These are phyloP conservation scores for Cerastis rubricosa DNA, from an alignment of 2,888 invertebrate genomes.

Conservation along the genomic window DNA sequence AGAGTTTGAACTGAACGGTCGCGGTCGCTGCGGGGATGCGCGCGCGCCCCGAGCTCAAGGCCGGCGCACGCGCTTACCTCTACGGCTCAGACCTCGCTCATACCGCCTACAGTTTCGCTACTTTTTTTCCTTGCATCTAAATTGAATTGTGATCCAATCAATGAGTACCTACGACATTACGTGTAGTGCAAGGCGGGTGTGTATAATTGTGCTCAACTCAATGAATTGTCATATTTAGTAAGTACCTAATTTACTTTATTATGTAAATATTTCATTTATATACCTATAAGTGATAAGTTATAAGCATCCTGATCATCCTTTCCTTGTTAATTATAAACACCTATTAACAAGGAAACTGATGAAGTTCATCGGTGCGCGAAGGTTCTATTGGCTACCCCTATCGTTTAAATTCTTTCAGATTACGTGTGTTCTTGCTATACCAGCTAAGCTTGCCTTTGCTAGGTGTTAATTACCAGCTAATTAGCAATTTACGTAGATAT, in stretches of 20 bases:
- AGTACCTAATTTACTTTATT: constrained; percentile 37
- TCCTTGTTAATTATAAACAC: constrained; percentile 43
- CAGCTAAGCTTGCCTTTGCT: neutral
- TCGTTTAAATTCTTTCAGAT: constrained; percentile 25
- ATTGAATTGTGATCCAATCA: constrained; percentile 79
- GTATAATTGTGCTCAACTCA: constrained; percentile 37
- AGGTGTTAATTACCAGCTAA: constrained; percentile 34
- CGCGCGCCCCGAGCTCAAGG: constrained; percentile 78
- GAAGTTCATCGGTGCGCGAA: constrained; percentile 27
- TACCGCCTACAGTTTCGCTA: constrained; percentile 70
- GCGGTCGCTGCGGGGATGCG: constrained; percentile 77
- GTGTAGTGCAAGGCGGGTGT: constrained; percentile 43
- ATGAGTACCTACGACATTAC: constrained; percentile 64
- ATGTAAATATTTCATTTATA: constrained; percentile 39
- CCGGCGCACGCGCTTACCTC: constrained; percentile 66
- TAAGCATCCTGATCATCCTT: constrained; percentile 28
- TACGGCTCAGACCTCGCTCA: constrained; percentile 58
- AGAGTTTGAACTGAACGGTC: constrained; percentile 87
- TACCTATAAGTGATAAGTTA: constrained; percentile 20
- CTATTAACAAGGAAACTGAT: constrained; percentile 45
- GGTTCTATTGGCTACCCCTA: constrained; percentile 23
- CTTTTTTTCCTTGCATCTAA: constrained; percentile 75
- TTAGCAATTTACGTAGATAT: constrained; percentile 4
- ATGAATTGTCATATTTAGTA: constrained; percentile 41
- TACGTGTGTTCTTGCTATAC: constrained; percentile 12